These are phyloP conservation scores for Sander vitreus DNA, from an alignment of 2,113 vertebrate genomes.

Conservation along the genomic window DNA sequence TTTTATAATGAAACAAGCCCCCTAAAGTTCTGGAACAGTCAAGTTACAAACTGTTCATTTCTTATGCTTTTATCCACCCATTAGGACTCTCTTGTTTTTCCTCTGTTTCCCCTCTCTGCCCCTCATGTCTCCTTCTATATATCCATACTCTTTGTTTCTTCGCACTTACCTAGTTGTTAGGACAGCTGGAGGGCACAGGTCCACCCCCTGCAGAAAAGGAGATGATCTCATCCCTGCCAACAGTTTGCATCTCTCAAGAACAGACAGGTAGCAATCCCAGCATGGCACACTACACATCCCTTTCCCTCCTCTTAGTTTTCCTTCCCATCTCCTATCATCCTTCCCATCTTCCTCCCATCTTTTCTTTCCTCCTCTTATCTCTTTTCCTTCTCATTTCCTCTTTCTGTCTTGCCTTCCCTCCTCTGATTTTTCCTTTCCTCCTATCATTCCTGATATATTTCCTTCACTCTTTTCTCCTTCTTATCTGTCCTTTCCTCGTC, in stretches of 20 bases:
- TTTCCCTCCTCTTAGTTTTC: no score
- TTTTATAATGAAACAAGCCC: background rate
- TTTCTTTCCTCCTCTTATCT: no score
- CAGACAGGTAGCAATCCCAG: constrained; percentile 87
- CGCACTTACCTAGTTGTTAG: constrained; percentile 85
- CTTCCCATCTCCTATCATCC: background rate
- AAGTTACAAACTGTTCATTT: background rate
- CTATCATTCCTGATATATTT: background rate
- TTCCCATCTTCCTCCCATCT: background rate
- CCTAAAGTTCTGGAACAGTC: background rate
- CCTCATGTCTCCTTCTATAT: background rate
- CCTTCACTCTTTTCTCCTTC: background rate
- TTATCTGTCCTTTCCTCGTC: background rate
- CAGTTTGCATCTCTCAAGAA: constrained; percentile 91
- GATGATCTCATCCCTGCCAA: constrained; percentile 92
- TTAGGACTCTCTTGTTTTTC: background rate
- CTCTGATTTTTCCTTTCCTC: no score
- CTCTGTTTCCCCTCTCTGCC: background rate
- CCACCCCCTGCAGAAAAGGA: constrained; percentile 92
- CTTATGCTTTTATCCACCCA: no score
- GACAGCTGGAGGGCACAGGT: constrained; percentile 91
- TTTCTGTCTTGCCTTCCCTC: background rate
- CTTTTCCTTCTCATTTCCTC: no score
- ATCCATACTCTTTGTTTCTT: constrained; percentile 8
- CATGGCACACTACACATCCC: background rate